Evolutionary conservation across 2,113 vertebrate genomes (phyloP), one percentile per base, ranked within the genome.

Genomic region (Pomatostomus ruficeps): DNA sequence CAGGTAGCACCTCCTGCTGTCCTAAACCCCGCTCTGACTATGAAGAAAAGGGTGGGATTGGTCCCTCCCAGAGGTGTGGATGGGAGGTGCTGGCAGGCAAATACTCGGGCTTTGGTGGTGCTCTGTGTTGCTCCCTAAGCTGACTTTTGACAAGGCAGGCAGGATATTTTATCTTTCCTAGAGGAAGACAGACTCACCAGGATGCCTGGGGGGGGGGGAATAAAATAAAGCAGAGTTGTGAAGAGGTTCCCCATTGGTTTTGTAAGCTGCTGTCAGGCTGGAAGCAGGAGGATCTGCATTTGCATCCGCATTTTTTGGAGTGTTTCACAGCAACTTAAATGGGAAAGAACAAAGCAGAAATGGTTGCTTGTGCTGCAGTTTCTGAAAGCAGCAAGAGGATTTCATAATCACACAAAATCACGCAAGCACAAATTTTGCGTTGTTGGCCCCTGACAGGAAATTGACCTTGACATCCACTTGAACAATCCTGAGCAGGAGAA

Each of bases 41-140:
- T 19, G 20, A 35, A 45, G 26, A 51, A 48, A 16, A 14, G 40
- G 26, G 6, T 2, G 2, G 40, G 43, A 19, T 14, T 26, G 7
- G 6, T 63, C 20, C 18, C 15, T 54, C 14, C 28, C 15, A 12
- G 46, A 10, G 0, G 0, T 40, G 28, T 15, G 42, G 11, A 22
- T 24, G 66, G 17, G 11, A 14, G 52, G 46, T 62, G 25, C 9
- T 4, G 7, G 38, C 23, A 71, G 33, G 23, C 45, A n/a, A 84
- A 91, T 35, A 2, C 28, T 3, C 0, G 5, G 42, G 18, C 12
- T 76, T 36, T 57, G 29, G 10, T 1, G 3, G 14, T 33, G 25
- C 14, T 46, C 25, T 3, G 1, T 24, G 48, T 8, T 73, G 25
- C 48, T 84, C 49, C 18, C 23, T 12, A 14, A 77, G 14, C 22